Conservation (phyloP, 2,888 invertebrate species). For the Octonoba sinensis region DNA sequence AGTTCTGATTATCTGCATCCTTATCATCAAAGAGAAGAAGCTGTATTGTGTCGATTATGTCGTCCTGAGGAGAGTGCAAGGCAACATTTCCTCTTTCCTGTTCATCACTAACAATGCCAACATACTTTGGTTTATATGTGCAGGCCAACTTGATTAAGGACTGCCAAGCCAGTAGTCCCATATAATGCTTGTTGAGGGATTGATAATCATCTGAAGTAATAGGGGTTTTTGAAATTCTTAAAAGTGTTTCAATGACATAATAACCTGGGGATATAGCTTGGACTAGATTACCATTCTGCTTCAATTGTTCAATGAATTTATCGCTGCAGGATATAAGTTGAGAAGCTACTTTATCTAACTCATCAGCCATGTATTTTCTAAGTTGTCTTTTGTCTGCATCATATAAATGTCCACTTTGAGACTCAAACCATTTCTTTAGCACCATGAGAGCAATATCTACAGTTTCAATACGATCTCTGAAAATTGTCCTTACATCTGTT, state of each 20-base stretch:
- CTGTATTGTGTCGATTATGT: conserved; percentile 31
- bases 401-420: conserved; percentile 26
- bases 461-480: conserved; percentile 17
- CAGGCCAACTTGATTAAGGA: conserved; percentile 56
- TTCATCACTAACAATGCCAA: conserved; percentile 18
- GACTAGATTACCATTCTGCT: background rate
- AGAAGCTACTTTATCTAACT: conserved; percentile 18
- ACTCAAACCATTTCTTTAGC: conserved; percentile 33
- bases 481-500: background rate
- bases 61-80: conserved; percentile 33
- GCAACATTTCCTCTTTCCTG: background rate
- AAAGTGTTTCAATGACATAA: conserved; percentile 32
- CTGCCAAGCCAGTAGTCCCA: conserved; percentile 45
- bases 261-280: conserved; percentile 41
- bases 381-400: conserved; percentile 9
- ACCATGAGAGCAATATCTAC: conserved; percentile 27
- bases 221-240: conserved; percentile 7
- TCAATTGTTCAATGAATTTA: conserved; percentile 19
- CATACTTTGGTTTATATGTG: conserved; percentile 50
- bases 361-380: conserved; percentile 8
- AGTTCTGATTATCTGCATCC: conserved; percentile 12
- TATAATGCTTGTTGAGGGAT: conserved; percentile 16
- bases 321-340: conserved; percentile 3
- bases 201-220: background rate
- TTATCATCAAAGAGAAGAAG: conserved; percentile 19